phyloP scores from a whole-genome alignment of 2,888 invertebrate genomes.

The Tromatobia lineatoria region DNA sequence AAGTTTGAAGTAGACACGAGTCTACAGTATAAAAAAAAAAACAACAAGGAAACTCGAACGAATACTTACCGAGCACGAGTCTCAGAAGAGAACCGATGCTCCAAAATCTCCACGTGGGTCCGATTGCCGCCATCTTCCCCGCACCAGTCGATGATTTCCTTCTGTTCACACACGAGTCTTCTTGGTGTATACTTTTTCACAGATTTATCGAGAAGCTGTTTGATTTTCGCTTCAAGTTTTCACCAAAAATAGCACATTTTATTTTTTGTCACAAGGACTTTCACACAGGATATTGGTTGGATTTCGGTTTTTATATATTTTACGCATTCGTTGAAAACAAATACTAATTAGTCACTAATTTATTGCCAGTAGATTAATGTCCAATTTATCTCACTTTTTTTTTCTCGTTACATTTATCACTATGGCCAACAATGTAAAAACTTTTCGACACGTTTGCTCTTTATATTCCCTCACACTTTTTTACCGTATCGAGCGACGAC shows the following conservation, averaged over 20 bases:
- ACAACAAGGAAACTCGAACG: neutral
- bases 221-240: constrained; percentile 10
- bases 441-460: constrained; percentile 13
- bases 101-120: constrained; percentile 67
- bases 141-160: constrained; percentile 10
- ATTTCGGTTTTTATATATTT: neutral
- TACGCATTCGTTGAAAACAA: neutral
- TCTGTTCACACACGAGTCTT: constrained; percentile 37
- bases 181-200: constrained; percentile 15
- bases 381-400: constrained; percentile 15
- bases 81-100: constrained; percentile 65
- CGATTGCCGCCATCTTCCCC: constrained; percentile 53
- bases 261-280: neutral
- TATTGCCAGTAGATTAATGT: constrained; percentile 20
- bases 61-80: constrained; percentile 67
- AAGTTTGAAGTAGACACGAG: neutral
- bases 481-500: neutral
- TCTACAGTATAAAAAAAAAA: neutral
- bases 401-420: constrained; percentile 2
- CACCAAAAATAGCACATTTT: constrained; percentile 20
- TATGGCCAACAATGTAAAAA: constrained; percentile 21
- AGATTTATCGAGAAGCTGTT: constrained; percentile 15
- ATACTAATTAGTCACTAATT: neutral
- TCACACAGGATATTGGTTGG: neutral
- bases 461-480: constrained; percentile 29